Percentiles rank a stretch among this genome's conserved stretches.
Evolutionary conservation across 2,113 vertebrate species (phyloP).

Genomic region (Orcinus orca): DNA sequence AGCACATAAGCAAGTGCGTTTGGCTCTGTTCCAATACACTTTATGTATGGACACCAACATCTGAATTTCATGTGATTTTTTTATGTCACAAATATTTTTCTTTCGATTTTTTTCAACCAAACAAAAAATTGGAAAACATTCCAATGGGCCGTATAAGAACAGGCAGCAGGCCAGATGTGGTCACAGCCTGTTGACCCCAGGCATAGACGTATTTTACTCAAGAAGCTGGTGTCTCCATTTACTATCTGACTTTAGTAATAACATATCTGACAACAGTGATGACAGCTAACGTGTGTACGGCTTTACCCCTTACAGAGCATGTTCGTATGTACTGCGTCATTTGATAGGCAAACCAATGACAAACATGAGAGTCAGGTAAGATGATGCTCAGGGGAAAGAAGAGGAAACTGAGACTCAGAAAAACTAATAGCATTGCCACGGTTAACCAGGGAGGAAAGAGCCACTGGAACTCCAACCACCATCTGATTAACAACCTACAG

Average conservation of each 20-base stretch:
- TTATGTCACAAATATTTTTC: slow-evolving; percentile 6
- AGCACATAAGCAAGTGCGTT: neutral
- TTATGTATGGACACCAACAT: neutral
- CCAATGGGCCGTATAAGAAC: neutral
- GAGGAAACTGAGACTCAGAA: neutral
- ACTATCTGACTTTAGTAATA: neutral
- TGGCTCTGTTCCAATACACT: neutral
- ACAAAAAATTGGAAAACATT: neutral
- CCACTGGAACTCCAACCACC: neutral
- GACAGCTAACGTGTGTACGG: fast-evolving
- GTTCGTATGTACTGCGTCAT: neutral
- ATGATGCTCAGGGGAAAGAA: neutral
- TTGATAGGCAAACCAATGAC: neutral
- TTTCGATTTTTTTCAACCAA: neutral
- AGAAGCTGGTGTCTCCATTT: neutral
- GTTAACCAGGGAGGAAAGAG: neutral
- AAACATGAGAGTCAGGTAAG: neutral
- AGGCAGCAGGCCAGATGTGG: neutral
- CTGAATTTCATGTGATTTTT: neutral
- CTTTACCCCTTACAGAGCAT: neutral
- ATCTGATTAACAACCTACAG: neutral
- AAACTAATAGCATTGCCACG: neutral
- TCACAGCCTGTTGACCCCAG: neutral
- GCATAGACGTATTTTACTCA: neutral
- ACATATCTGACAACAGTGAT: neutral